phyloP scores from a whole-genome alignment of 2,797 vertebrate species.

The Melanotaenia boesemani region DNA sequence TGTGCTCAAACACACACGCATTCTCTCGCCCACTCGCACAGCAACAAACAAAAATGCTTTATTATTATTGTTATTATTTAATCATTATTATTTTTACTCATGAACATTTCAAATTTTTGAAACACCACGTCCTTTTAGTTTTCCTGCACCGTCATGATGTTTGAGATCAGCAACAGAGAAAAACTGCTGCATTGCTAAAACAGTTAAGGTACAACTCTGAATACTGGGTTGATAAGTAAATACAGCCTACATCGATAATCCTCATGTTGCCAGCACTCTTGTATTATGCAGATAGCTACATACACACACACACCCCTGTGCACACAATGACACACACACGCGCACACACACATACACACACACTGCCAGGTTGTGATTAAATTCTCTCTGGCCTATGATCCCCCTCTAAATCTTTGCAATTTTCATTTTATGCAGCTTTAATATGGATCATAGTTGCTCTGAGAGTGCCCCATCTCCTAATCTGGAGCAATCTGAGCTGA shows the following conservation, averaged over 20 bases:
- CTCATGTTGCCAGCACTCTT: conserved; percentile 71
- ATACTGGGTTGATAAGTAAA: conserved; percentile 80
- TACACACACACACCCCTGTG: conserved; percentile 33
- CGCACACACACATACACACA: conserved; percentile 56
- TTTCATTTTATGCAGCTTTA: conserved; percentile 98
- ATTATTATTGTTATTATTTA: background rate
- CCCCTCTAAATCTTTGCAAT: conserved; percentile 94
- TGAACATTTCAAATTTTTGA: conserved; percentile 47
- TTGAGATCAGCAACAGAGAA: conserved; percentile 28
- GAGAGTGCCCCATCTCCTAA: conserved; percentile 88
- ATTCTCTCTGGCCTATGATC: conserved; percentile 91
- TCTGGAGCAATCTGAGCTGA: conserved; percentile 90
- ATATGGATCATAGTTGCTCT: conserved; percentile 90
- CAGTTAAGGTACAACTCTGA: conserved; percentile 73
- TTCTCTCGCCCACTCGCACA: conserved; percentile 63
- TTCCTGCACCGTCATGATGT: conserved; percentile 37
- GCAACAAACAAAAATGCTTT: conserved; percentile 58
- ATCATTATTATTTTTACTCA: conserved; percentile 18
- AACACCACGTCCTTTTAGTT: conserved; percentile 19
- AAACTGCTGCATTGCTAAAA: conserved; percentile 50
- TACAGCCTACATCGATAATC: conserved; percentile 81
- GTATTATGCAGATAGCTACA: conserved; percentile 58
- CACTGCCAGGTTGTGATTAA: conserved; percentile 90
- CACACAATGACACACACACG: conserved; percentile 53
- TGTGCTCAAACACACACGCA: conserved; percentile 55